Conservation (phyloP, 2,888 invertebrate species). For the Heliconius ismenius region DNA sequence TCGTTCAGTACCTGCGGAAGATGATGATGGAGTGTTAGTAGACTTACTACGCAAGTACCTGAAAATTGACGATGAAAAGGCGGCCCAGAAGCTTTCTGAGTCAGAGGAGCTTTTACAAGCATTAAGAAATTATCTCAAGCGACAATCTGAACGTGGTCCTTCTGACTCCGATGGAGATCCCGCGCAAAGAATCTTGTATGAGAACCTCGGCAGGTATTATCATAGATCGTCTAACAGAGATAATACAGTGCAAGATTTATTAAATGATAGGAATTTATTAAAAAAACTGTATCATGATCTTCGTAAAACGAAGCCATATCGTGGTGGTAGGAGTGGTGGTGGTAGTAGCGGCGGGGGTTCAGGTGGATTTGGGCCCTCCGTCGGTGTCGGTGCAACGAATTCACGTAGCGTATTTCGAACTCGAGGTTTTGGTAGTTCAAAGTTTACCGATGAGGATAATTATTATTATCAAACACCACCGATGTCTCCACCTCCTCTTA, state of each 20-base stretch:
- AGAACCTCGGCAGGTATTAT: slow-evolving; percentile 86
- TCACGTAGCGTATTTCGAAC: slow-evolving; percentile 58
- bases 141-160: slow-evolving; percentile 65
- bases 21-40: slow-evolving; percentile 82
- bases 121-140: slow-evolving; percentile 81
- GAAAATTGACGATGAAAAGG: slow-evolving; percentile 80
- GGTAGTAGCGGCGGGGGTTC: slow-evolving; percentile 48
- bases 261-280: slow-evolving; percentile 87
- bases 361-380: slow-evolving; percentile 60
- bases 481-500: slow-evolving; percentile 84
- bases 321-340: slow-evolving; percentile 69
- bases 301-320: slow-evolving; percentile 83
- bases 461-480: slow-evolving; percentile 65
- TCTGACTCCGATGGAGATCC: slow-evolving; percentile 63
- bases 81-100: slow-evolving; percentile 72
- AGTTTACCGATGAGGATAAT: slow-evolving; percentile 56
- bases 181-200: slow-evolving; percentile 81
- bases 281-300: slow-evolving; percentile 88
- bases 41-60: slow-evolving; percentile 86
- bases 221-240: slow-evolving; percentile 85
- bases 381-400: slow-evolving; percentile 69
- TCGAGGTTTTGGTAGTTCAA: slow-evolving; percentile 56
- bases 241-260: slow-evolving; percentile 86
- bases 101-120: slow-evolving; percentile 85
- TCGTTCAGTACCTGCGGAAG: slow-evolving; percentile 57